Conservation (phyloP, 37 sponge, comb jelly and placozoan genomes). For the Lycopodina hypogea region DNA sequence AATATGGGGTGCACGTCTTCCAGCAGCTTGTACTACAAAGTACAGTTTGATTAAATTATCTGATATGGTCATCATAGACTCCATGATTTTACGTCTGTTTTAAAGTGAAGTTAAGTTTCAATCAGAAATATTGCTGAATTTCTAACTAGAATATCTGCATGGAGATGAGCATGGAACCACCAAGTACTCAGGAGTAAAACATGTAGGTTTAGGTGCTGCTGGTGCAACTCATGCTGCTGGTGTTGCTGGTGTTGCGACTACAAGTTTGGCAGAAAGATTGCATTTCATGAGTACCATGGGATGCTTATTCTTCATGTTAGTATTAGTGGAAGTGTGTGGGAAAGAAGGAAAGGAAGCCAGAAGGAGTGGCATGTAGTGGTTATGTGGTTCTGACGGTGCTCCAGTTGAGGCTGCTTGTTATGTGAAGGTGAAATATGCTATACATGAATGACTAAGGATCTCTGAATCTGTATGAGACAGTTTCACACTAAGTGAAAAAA, state of each 20-base stretch:
- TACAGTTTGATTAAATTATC: not conserved
- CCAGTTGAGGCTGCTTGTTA: not conserved
- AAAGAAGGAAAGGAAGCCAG: not conserved
- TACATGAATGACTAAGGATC: not conserved
- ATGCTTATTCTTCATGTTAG: not conserved
- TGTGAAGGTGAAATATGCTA: not conserved
- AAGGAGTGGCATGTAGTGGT: not conserved
- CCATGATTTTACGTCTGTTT: not conserved
- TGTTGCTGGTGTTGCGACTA: no score
- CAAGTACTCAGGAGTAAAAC: constrained; percentile 33
- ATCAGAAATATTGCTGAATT: not conserved
- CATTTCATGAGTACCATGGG: not conserved
- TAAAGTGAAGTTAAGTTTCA: not conserved
- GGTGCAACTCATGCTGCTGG: no score
- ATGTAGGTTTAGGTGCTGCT: not conserved
- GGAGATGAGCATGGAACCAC: constrained; percentile 41
- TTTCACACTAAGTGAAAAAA: no score
- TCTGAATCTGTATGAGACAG: no score
- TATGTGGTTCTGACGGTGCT: not conserved
- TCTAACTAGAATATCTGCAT: constrained; percentile 35
- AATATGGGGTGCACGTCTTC: not conserved
- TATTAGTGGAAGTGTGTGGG: not conserved
- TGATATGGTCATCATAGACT: not conserved
- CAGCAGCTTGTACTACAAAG: constrained; percentile 2
- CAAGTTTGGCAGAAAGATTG: not conserved